phyloP scores from a whole-genome alignment of 1,140 invertebrate species.

The Nymphalis io region DNA sequence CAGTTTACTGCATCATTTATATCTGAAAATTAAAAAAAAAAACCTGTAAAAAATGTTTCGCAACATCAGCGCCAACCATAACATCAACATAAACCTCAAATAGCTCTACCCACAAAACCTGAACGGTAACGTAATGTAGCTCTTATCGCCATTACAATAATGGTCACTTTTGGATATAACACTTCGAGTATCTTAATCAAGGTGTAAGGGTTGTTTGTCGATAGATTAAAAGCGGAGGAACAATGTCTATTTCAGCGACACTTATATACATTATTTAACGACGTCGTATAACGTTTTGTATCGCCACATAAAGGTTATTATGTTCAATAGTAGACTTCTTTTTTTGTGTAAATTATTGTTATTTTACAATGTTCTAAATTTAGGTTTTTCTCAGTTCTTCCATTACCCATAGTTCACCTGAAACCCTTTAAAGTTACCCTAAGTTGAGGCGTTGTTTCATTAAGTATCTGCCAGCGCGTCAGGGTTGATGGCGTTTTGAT shows the following conservation, averaged over 20 bases:
- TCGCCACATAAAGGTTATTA: too few relatives aligned
- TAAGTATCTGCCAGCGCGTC: slow-evolving; percentile 21
- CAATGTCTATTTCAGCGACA: background rate
- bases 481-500: slow-evolving; percentile 21
- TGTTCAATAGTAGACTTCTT: too few relatives aligned
- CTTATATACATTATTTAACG: background rate
- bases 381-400: too few relatives aligned
- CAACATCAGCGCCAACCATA: slow-evolving; percentile 1
- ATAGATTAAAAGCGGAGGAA: slow-evolving; percentile 7
- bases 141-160: background rate
- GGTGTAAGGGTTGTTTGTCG: slow-evolving; percentile 1
- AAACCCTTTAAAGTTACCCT: background rate
- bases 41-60: background rate
- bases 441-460: slow-evolving; percentile 23
- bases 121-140: background rate
- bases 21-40: too few relatives aligned
- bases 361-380: too few relatives aligned
- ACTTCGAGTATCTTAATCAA: background rate
- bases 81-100: background rate
- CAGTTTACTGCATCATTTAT: too few relatives aligned
- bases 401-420: background rate
- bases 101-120: background rate
- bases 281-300: background rate
- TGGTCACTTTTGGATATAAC: background rate
- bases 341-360: too few relatives aligned